A percentile compares a stretch with the other conserved stretches of the same genome.
Evolutionary conservation across 2,797 vertebrate genomes (phyloP).

Genomic region (Vireo griseus): DNA sequence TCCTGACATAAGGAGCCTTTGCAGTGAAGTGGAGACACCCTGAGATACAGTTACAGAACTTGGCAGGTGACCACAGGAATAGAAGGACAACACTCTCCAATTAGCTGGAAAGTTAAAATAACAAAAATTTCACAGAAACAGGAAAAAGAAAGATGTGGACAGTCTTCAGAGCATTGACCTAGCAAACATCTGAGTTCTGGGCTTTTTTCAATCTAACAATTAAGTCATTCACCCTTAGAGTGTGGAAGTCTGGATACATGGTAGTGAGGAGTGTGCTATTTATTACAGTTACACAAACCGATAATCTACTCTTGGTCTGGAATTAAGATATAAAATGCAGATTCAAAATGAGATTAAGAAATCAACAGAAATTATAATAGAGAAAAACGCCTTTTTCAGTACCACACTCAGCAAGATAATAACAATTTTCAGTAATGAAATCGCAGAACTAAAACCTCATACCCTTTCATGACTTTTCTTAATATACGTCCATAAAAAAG

Average conservation of each 20-base stretch:
- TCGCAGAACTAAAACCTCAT: not conserved
- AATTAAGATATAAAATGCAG: not conserved
- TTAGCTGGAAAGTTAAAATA: not conserved
- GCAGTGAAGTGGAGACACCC: not conserved
- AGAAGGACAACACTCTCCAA: not conserved
- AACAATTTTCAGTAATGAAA: not conserved
- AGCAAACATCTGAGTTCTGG: not conserved
- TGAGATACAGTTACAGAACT: not conserved
- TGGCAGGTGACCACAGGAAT: not conserved
- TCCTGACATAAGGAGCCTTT: conserved; percentile 11
- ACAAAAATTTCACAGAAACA: not conserved
- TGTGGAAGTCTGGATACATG: not conserved
- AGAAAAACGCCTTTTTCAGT: not conserved
- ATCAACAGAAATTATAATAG: not conserved
- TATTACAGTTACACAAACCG: not conserved
- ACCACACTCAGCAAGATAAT: not conserved
- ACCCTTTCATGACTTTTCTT: not conserved
- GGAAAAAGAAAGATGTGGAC: not conserved
- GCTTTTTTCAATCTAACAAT: not conserved
- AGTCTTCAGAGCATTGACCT: not conserved
- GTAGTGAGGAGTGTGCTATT: not conserved
- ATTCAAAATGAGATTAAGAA: not conserved
- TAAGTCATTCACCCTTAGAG: not conserved
- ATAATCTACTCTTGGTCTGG: not conserved
- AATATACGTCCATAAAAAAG: not conserved